A percentile compares a stretch with the other conserved stretches of the same genome.
phyloP scores from a whole-genome alignment of 2,888 invertebrate genomes.

The Carcina quercana region DNA sequence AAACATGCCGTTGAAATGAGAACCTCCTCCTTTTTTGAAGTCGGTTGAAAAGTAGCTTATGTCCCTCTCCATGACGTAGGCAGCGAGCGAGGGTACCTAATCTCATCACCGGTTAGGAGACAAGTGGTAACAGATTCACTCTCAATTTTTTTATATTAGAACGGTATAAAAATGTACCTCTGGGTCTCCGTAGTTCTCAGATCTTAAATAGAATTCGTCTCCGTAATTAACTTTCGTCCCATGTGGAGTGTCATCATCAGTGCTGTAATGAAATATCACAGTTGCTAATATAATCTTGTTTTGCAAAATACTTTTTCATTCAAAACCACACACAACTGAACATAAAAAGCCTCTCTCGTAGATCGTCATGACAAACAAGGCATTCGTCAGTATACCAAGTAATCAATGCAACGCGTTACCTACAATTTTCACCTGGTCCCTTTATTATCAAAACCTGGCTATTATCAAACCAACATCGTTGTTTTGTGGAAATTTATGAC shows the following conservation, averaged over 20 bases:
- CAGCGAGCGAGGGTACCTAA: neutral
- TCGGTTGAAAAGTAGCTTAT: too few relatives aligned
- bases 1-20: too few relatives aligned
- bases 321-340: neutral
- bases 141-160: too few relatives aligned
- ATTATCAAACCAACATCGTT: too few relatives aligned
- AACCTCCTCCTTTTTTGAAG: too few relatives aligned
- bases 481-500: too few relatives aligned
- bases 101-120: too few relatives aligned
- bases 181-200: conserved; percentile 62
- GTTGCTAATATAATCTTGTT: conserved; percentile 1
- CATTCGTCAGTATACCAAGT: neutral
- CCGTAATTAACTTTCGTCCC: conserved; percentile 59
- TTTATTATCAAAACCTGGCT: neutral
- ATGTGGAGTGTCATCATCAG: conserved; percentile 29
- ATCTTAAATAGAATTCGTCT: conserved; percentile 55
- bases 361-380: neutral
- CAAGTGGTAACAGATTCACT: too few relatives aligned
- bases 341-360: neutral
- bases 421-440: too few relatives aligned
- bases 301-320: neutral
- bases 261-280: conserved; percentile 18
- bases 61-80: too few relatives aligned
- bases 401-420: too few relatives aligned
- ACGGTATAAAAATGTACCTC: conserved; percentile 31